These are phyloP conservation scores for Tetramorium bicarinatum DNA, from an alignment of 2,888 invertebrate species.

Conservation along the genomic window DNA sequence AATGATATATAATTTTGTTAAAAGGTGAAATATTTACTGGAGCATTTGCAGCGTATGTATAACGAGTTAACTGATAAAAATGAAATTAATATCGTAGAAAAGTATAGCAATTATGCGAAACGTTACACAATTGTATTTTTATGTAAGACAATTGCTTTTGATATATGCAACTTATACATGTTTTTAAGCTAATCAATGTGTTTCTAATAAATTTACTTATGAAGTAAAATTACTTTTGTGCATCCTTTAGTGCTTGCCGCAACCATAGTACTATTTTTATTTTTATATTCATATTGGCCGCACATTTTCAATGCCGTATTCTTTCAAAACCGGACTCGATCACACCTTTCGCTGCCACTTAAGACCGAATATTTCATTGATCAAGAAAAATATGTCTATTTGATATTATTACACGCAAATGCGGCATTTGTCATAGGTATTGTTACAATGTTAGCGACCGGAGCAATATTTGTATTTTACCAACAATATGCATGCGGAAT, in stretches of 20 bases:
- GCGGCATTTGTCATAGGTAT: background rate
- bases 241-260: background rate
- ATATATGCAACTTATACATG: background rate
- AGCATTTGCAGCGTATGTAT: background rate
- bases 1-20: background rate
- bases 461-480: background rate
- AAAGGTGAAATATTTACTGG: background rate
- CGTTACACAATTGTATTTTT: background rate
- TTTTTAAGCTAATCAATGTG: background rate
- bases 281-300: background rate
- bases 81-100: constrained; percentile 8
- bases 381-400: background rate
- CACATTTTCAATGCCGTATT: background rate
- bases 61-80: background rate
- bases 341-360: background rate
- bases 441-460: background rate
- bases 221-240: background rate
- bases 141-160: background rate
- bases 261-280: background rate
- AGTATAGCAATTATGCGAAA: background rate
- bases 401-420: background rate
- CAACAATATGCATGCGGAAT: too few relatives aligned
- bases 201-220: background rate
- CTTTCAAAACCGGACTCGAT: background rate
- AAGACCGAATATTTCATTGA: background rate